Base-by-base conservation (phyloP, 2,797 vertebrate species). In the Otus scops region DNA sequence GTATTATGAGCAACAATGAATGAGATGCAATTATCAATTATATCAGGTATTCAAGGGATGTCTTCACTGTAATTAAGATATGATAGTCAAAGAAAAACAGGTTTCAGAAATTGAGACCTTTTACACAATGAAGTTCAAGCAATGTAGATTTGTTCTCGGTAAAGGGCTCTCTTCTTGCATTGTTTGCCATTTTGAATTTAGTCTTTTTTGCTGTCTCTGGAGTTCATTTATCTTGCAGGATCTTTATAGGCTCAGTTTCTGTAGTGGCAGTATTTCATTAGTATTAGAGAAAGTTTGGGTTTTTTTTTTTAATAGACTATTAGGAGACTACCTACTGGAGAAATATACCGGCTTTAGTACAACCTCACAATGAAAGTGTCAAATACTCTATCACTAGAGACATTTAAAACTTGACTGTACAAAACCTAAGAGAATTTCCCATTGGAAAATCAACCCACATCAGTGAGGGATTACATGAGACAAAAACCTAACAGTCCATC, bases 51-150 rank as follows among this genome's bases (percentile, higher is more conserved):
- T 94, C 51, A 82, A 95, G 51, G 41, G 56, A 83, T 0, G 0
- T 64, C 84, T 80, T 77, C 80, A 74, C 56, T 87, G 80, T 87
- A 95, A 94, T 95, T 94, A 94, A 93, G 39, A 79, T 59, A 92
- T 70, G 74, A 76, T 6, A 2, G 24, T 64, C 12, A 53, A 90
- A 88, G 56, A 71, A 86, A 91, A 89, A 27, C 32, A 86, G 57
- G 47, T 63, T 89, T 95, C 77, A 67, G 57, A 89, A 92, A 93
- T 1, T 18, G 64, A 89, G 54, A 92, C 69, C 78, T 93, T 83
- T 86, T 75, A 38, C 43, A 92, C 74, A 95, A 64, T 60, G n/a
- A 67, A 92, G 76, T 93, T 95, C 60, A 91, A 84, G 47, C 23
- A 76, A 87, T 82, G 85, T 68, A 80, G 70, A 89, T 85, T 85